Evolutionary conservation across 2,888 invertebrate genomes (phyloP).

Genomic region (Catocala fraxini): DNA sequence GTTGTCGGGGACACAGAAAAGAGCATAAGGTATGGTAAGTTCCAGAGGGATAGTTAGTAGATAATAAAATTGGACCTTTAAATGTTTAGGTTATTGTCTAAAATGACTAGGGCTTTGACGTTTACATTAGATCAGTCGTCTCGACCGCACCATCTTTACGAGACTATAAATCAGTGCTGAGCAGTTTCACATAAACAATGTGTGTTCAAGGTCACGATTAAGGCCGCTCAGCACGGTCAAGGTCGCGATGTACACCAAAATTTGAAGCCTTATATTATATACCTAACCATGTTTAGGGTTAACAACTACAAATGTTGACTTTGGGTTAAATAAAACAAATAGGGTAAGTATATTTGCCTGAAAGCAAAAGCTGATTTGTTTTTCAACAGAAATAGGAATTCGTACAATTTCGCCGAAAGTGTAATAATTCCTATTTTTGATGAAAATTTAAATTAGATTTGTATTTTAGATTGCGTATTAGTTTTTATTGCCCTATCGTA

Average conservation of each 20-base stretch:
- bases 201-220: constrained; percentile 27
- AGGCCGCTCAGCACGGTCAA: constrained; percentile 34
- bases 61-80: too few relatives aligned
- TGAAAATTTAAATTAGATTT: too few relatives aligned
- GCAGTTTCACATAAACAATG: constrained; percentile 18
- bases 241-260: constrained; percentile 26
- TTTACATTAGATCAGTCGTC: constrained; percentile 25
- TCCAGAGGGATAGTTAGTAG: too few relatives aligned
- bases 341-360: too few relatives aligned
- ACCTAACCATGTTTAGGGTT: constrained; percentile 17
- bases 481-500: too few relatives aligned
- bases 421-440: too few relatives aligned
- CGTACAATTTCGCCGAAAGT: too few relatives aligned
- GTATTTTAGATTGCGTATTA: too few relatives aligned
- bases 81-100: not conserved
- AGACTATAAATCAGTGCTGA: constrained; percentile 34
- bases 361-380: too few relatives aligned
- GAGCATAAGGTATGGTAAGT: too few relatives aligned
- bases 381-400: too few relatives aligned
- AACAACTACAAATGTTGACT: not conserved
- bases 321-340: not conserved
- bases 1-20: too few relatives aligned
- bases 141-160: constrained; percentile 29
- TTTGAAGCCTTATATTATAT: constrained; percentile 14
- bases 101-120: not conserved